Percentiles rank a stretch among this genome's conserved stretches.
Evolutionary conservation across 35 echinoderm and acorn worm genomes (phyloP).

Genomic region (Hemicentrotus pulcherrimus): DNA sequence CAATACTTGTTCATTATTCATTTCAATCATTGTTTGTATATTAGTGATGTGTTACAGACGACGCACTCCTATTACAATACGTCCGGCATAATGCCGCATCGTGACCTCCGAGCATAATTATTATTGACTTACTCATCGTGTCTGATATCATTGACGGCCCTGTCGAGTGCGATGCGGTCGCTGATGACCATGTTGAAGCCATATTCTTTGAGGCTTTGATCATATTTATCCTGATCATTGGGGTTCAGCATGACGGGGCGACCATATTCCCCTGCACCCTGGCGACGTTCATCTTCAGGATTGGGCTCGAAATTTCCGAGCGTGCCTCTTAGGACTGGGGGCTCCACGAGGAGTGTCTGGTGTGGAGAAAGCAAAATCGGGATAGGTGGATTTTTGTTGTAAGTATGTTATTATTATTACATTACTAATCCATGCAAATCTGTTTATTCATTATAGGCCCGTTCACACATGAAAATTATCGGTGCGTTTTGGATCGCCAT

Average conservation of each 20-base stretch:
- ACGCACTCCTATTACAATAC: too few species aligned
- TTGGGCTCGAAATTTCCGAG: conserved; percentile 56
- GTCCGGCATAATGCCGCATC: too few species aligned
- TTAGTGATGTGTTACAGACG: too few species aligned
- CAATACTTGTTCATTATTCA: too few species aligned
- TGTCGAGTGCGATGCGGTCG: conserved; percentile 81
- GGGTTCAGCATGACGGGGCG: conserved; percentile 42
- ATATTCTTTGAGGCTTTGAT: conserved; percentile 63
- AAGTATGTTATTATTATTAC: too few species aligned
- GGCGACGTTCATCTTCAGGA: conserved; percentile 48
- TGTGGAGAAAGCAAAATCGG: background rate
- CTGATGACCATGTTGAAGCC: conserved; percentile 91
- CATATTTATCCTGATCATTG: conserved; percentile 56
- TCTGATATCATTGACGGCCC: conserved; percentile 74
- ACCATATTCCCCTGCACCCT: conserved; percentile 76
- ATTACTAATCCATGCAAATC: too few species aligned
- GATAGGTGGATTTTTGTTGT: too few species aligned
- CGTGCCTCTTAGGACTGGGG: background rate
- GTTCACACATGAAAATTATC: too few species aligned
- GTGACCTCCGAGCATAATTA: too few species aligned
- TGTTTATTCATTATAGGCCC: too few species aligned
- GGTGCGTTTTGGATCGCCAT: too few species aligned
- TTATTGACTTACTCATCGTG: conserved; percentile 71
- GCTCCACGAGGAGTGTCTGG: background rate
- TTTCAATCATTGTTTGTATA: too few species aligned